Evolutionary conservation across 2,113 vertebrate genomes (phyloP), one percentile per base, ranked within the genome.

Genomic region (Nettapus auritus): DNA sequence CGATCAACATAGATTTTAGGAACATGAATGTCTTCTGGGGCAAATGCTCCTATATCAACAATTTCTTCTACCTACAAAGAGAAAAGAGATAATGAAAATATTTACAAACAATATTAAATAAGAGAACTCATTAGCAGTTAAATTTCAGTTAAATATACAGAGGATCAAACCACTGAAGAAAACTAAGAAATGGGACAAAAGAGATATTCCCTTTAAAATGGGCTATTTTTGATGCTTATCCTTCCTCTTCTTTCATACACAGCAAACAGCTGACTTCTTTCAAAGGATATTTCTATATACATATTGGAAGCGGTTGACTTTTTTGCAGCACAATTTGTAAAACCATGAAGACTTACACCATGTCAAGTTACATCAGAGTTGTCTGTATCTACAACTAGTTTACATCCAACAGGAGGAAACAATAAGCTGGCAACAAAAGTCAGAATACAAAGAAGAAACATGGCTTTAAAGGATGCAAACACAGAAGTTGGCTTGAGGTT

Each of bases 1-100:
- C 99, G 98, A 97, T 99, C 98, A n/a, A 99, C 97, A 46, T 99
- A 99, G 92, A 99, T 98, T 96, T 99, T 99, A 52, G 99, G 99
- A 95, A 99, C 98, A 89, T 99, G 99, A 83, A 99, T 99, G 89
- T 99, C 99, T 97, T 99, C 99, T 42, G 98, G 98, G 11, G 99
- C 98, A 97, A 99, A 99, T 4, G 98, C 97, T 86, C 99, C 99
- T 63, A 99, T 92, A 76, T 99, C 99, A 87, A 99, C 99, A 91
- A 99, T 98, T 98, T 99, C 99, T 97, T 99, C 99, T 69, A 99
- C 99, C 99, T 99, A 95, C n/a, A 53, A 2, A 93, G 16, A 79
- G 3, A 90, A 38, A 83, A 46, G 28, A 13, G 33, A 56, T 57
- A 84, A 46, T 10, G 7, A 76, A 88, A 88, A 93, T 55, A 85